Evolutionary conservation across 1,140 invertebrate genomes (phyloP).

Genomic region (Drosophila azteca): DNA sequence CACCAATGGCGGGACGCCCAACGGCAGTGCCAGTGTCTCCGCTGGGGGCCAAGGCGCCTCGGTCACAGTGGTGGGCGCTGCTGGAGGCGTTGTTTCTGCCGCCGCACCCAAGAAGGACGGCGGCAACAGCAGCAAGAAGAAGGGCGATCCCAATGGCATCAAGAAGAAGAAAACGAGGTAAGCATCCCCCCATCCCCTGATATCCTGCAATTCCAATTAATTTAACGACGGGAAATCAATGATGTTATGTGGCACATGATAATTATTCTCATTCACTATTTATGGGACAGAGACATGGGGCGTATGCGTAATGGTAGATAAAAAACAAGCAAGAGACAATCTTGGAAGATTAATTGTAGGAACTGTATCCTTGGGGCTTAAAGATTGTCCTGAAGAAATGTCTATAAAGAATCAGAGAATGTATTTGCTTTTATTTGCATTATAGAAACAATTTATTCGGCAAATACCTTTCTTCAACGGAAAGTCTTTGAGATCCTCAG

Average conservation of each 20-base stretch:
- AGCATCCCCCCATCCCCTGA: slow-evolving; percentile 28
- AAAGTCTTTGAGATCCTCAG: too few species aligned
- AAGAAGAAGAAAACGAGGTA: slow-evolving; percentile 98
- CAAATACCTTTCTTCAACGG: too few species aligned
- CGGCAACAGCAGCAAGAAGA: slow-evolving; percentile 91
- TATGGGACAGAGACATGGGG: slow-evolving; percentile 29
- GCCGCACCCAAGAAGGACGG: slow-evolving; percentile 75
- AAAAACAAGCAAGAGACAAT: slow-evolving; percentile 7
- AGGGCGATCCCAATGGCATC: slow-evolving; percentile 92
- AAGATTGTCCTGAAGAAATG: too few species aligned
- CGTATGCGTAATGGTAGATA: slow-evolving; percentile 53
- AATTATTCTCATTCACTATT: slow-evolving; percentile 33
- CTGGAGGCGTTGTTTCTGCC: slow-evolving; percentile 27
- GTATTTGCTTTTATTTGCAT: too few species aligned
- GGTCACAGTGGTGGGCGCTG: slow-evolving; percentile 6
- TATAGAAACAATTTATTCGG: too few species aligned
- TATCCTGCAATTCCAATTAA: slow-evolving; percentile 46
- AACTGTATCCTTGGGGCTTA: too few species aligned
- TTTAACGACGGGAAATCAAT: slow-evolving; percentile 82
- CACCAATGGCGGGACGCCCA: slow-evolving; percentile 31
- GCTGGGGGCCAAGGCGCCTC: slow-evolving; percentile 17
- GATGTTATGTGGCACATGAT: slow-evolving; percentile 57
- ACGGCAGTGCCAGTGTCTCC: slow-evolving; percentile 38
- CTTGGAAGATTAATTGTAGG: slow-evolving; percentile 11
- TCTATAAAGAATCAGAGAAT: too few species aligned